These are phyloP conservation scores for Drosophila nasuta DNA, from an alignment of 1,140 invertebrate species.

Conservation along the genomic window DNA sequence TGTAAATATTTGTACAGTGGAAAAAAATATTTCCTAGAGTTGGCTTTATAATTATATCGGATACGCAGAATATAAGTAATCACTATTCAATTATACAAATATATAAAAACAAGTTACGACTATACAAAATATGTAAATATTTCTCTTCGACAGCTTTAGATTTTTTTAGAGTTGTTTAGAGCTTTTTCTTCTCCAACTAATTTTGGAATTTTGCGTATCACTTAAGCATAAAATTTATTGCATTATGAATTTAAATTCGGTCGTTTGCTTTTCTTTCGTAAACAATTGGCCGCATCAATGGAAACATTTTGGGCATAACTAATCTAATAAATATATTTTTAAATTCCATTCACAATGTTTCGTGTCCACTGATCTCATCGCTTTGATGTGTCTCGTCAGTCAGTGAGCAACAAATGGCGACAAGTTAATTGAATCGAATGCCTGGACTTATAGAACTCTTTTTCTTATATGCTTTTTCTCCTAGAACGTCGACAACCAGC, in stretches of 20 bases:
- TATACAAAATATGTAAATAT: no score
- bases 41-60: no score
- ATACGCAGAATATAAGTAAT: no score
- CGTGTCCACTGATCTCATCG: conserved; percentile 42
- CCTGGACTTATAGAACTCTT: conserved; percentile 17
- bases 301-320: conserved; percentile 5
- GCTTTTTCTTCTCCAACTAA: neutral
- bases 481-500: no score
- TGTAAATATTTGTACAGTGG: no score
- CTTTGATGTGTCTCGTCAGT: conserved; percentile 6
- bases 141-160: no score
- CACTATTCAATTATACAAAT: no score
- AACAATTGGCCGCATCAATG: conserved; percentile 1
- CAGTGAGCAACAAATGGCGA: conserved; percentile 1
- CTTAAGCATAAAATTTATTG: conserved; percentile 2
- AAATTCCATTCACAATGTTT: conserved; percentile 14
- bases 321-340: conserved; percentile 5
- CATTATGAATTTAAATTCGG: conserved; percentile 1
- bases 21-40: no score
- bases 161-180: neutral
- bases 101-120: neutral
- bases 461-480: conserved; percentile 1
- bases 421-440: conserved; percentile 44
- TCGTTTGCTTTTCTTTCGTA: neutral
- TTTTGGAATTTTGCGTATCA: neutral